Evolutionary conservation across 2,113 vertebrate genomes (phyloP), one percentile per base, ranked within the genome.

Genomic region (Sterrhoptilus dennistouni): DNA sequence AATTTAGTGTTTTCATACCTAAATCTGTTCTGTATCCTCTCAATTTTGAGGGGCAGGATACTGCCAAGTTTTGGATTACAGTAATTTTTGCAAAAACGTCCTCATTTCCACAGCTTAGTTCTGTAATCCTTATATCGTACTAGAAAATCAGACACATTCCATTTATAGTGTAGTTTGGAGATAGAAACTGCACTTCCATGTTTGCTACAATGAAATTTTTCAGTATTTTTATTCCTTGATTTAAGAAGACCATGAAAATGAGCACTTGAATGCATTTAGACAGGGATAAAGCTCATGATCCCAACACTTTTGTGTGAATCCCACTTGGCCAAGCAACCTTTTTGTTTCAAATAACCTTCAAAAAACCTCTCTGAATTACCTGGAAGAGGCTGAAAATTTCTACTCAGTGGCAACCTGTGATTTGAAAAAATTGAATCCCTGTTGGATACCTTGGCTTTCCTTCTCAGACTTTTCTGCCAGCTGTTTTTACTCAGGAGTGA

Each of bases 51-150:
- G 65, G 36, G 29, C 42, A 75, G 29, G 27, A 28, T 54, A 21
- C 23, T 72, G 35, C 44, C 9, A 2, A 36, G n/a, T 60, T 24
- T 6, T 66, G 13, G 24, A 14, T 54, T 33, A 12, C 13, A 52
- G 12, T 44, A 21, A 28, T 54, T 87, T 61, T 64, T 61, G 6
- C 27, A 24, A 53, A 50, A 47, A 21, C 2, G 2, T 25, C 36
- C 52, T 61, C 7, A 12, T 52, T 91, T 63, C 28, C 36, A 5
- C 10, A 22, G 13, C 3, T 0, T 18, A 24, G 12, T 22, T 69
- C 27, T 64, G 0, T 54, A 59, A 56, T 59, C 56, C 44, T 57
- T 28, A 1, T 5, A 29, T 57, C 5, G 0, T 38, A 3, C 8
- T 68, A 44, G 66, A 79, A 59, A 35, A 59, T 40, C 66, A 59